Conservation (phyloP, 2,113 vertebrate species). For the Odocoileus virginianus region DNA sequence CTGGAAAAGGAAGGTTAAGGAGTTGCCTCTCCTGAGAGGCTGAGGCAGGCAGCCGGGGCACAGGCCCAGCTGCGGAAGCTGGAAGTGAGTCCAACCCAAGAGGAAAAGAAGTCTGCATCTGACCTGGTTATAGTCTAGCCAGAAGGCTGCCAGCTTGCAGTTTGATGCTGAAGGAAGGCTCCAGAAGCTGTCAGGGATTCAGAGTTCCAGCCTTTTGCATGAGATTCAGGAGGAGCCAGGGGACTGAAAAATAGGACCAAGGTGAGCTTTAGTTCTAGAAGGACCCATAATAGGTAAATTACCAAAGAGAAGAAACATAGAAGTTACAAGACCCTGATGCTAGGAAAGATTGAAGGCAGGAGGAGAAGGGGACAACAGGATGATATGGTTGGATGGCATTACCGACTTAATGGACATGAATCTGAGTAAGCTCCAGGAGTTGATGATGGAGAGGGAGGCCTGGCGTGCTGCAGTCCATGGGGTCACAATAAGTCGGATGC, state of each 20-base stretch:
- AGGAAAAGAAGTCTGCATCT: neutral
- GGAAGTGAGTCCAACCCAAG: neutral
- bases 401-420: neutral
- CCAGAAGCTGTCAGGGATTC: neutral
- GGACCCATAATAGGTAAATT: neutral
- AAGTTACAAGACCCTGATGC: neutral
- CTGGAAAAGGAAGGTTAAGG: neutral
- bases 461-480: neutral
- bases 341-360: neutral
- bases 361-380: neutral
- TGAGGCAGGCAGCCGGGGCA: no score
- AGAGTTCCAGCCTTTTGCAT: neutral
- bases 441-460: neutral
- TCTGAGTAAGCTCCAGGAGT: neutral
- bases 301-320: neutral
- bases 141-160: neutral
- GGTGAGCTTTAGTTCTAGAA: neutral
- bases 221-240: neutral
- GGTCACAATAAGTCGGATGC: neutral
- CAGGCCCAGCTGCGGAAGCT: neutral
- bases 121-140: neutral
- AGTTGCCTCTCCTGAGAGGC: neutral
- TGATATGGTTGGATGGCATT: neutral
- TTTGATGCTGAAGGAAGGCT: neutral
- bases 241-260: neutral